Percentiles rank a stretch among this genome's conserved stretches.
phyloP scores from a whole-genome alignment of 2,888 invertebrate genomes.

The Pimpla rufipes region DNA sequence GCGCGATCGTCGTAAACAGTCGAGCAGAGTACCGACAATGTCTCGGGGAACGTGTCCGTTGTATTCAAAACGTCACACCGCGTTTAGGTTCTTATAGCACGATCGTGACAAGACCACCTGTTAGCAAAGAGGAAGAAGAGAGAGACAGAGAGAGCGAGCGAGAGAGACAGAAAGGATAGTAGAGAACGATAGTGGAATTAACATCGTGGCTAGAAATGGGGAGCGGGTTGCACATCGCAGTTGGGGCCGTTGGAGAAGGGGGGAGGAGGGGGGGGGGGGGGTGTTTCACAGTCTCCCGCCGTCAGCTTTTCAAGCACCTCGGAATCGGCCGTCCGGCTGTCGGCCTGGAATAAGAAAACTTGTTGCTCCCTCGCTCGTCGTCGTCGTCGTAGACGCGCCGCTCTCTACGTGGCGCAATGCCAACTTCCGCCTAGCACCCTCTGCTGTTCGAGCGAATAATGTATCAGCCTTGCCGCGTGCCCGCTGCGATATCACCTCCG shows the following conservation, averaged over 20 bases:
- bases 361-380: slow-evolving; percentile 78
- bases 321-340: slow-evolving; percentile 65
- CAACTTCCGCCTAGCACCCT: slow-evolving; percentile 74
- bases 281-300: not conserved
- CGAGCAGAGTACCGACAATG: not conserved
- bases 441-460: slow-evolving; percentile 72
- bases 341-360: slow-evolving; percentile 82
- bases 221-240: slow-evolving; percentile 37
- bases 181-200: slow-evolving; percentile 76
- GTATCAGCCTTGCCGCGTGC: slow-evolving; percentile 8
- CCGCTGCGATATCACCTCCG: not conserved
- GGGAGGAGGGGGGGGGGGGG: no score
- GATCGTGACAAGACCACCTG: slow-evolving; percentile 77
- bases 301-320: slow-evolving; percentile 36
- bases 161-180: slow-evolving; percentile 41
- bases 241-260: slow-evolving; percentile 1
- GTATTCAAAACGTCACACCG: slow-evolving; percentile 50
- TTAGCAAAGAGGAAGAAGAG: slow-evolving; percentile 69
- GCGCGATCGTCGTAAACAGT: not conserved
- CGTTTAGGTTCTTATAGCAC: slow-evolving; percentile 64
- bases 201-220: slow-evolving; percentile 69
- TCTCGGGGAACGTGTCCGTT: slow-evolving; percentile 24
- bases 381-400: slow-evolving; percentile 38
- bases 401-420: slow-evolving; percentile 78
- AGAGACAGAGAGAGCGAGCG: slow-evolving; percentile 52